These are phyloP conservation scores for Gambusia affinis DNA, from an alignment of 2,113 vertebrate genomes.

Conservation along the genomic window DNA sequence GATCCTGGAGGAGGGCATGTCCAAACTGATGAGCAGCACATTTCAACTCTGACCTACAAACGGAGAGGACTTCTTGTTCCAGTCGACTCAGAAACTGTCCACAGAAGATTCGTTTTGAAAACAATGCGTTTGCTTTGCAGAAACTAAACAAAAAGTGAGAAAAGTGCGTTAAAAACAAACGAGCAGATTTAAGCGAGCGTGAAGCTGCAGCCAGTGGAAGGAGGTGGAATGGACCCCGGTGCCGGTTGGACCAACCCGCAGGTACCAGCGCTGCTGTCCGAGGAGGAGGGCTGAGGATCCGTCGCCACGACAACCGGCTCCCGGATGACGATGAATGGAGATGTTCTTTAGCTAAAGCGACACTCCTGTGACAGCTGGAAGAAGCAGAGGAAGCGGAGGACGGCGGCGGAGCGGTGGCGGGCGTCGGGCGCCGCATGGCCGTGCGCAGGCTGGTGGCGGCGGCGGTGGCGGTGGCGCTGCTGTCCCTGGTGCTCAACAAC, in stretches of 20 bases:
- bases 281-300: constrained; percentile 90
- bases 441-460: constrained; percentile 91
- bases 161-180: constrained; percentile 19
- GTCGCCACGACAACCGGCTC: constrained; percentile 44
- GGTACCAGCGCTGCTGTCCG: constrained; percentile 83
- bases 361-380: constrained; percentile 49
- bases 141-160: constrained; percentile 19
- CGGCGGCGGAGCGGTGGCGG: constrained; percentile 63
- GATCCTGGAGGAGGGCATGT: constrained; percentile 48
- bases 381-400: constrained; percentile 49
- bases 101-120: constrained; percentile 33
- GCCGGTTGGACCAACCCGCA: constrained; percentile 72
- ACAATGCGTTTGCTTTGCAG: constrained; percentile 24
- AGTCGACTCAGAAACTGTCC: constrained; percentile 28
- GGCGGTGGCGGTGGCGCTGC: constrained; percentile 92
- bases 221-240: constrained; percentile 88
- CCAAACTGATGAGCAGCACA: constrained; percentile 37
- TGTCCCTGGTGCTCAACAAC: constrained; percentile 94
- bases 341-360: constrained; percentile 91
- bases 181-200: constrained; percentile 25
- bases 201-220: constrained; percentile 82
- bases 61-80: constrained; percentile 39
- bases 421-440: constrained; percentile 83
- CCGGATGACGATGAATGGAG: constrained; percentile 91
- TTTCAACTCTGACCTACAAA: constrained; percentile 62